Evolutionary conservation across 1,140 invertebrate genomes (phyloP).

Genomic region (Medauroidea extradentata): DNA sequence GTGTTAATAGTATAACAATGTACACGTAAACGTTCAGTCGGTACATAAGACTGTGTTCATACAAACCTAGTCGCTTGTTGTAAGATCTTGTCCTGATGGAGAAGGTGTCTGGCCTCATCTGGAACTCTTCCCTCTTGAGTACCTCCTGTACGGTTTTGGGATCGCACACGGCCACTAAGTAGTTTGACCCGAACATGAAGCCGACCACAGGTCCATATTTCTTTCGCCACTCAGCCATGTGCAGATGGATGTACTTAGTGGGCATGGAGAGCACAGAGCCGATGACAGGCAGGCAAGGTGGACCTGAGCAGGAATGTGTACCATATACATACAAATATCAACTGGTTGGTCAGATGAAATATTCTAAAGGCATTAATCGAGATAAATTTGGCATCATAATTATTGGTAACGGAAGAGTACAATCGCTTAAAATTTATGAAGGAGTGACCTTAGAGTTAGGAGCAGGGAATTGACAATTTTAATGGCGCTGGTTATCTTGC

Average conservation of each 20-base stretch:
- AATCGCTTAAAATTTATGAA: too few species aligned
- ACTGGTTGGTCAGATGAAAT: too few species aligned
- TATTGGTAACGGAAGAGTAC: too few species aligned
- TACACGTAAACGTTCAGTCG: too few species aligned
- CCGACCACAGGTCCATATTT: slow-evolving; percentile 47
- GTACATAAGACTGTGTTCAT: too few species aligned
- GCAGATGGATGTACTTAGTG: slow-evolving; percentile 31
- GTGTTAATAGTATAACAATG: too few species aligned
- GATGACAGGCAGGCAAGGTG: slow-evolving; percentile 38
- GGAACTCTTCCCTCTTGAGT: background rate
- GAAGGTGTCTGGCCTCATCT: background rate
- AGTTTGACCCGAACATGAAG: slow-evolving; percentile 51
- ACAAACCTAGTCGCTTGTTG: background rate
- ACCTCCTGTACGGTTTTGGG: background rate
- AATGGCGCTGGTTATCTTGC: too few species aligned
- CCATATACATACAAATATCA: too few species aligned
- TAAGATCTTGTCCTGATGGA: background rate
- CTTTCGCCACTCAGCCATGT: slow-evolving; percentile 32
- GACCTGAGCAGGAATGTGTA: slow-evolving; percentile 28
- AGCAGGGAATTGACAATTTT: too few species aligned
- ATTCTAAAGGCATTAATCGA: too few species aligned
- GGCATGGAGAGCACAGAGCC: slow-evolving; percentile 40
- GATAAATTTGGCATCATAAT: too few species aligned
- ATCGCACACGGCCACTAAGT: slow-evolving; percentile 18
- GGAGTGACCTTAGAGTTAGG: too few species aligned